Percentiles rank a stretch among this genome's conserved stretches.
Conservation (phyloP, 1,140 invertebrate species). For the Halyomorpha halys region DNA sequence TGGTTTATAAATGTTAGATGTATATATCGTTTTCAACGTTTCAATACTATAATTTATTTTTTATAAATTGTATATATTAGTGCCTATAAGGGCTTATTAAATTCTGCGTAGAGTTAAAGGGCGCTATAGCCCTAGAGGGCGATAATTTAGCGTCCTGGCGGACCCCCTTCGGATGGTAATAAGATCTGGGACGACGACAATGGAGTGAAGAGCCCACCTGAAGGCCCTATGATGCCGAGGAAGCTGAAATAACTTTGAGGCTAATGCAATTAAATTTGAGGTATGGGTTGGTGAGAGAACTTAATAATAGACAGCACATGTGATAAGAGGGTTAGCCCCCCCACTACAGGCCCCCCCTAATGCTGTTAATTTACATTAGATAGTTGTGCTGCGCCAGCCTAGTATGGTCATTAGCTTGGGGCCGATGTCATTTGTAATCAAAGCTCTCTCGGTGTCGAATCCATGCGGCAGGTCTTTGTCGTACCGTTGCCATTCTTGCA, state of each 20-base stretch:
- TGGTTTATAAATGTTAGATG: too few relatives aligned
- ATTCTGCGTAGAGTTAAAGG: too few relatives aligned
- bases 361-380: constrained; percentile 28
- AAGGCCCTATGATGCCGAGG: background rate
- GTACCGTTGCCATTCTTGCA: background rate
- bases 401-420: constrained; percentile 18
- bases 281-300: constrained; percentile 16
- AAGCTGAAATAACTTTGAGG: constrained; percentile 11
- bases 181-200: too few relatives aligned
- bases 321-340: constrained; percentile 25
- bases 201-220: background rate
- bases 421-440: constrained; percentile 9
- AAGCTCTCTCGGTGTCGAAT: background rate
- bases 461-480: background rate
- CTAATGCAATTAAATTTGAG: constrained; percentile 18
- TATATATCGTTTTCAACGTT: too few relatives aligned
- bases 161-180: too few relatives aligned
- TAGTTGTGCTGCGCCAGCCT: constrained; percentile 24
- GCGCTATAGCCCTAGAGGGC: too few relatives aligned
- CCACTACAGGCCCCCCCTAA: constrained; percentile 7
- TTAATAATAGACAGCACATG: constrained; percentile 20
- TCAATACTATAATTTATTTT: too few relatives aligned
- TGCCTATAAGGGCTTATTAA: too few relatives aligned
- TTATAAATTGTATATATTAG: too few relatives aligned
- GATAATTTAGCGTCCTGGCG: too few relatives aligned